Base-by-base conservation (phyloP, 2,888 invertebrate genomes). In the Trissolcus brochymenae region DNA sequence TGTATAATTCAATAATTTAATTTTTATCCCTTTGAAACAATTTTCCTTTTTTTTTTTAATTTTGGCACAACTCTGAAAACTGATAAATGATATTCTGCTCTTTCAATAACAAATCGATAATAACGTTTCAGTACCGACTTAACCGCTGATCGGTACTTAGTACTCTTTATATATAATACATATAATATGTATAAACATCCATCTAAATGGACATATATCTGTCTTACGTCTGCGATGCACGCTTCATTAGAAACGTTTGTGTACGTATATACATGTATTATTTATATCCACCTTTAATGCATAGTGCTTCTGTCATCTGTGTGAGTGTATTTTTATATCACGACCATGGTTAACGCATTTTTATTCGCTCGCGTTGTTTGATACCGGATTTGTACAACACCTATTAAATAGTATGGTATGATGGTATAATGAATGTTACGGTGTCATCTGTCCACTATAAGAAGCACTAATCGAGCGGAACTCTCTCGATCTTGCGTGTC, bases 41-140 rank as follows among this genome's bases (percentile, higher is more conserved):
- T 84, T 81, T 61, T 7, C 4, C 6, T 29, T 7, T 29, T 29
- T 35, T 9, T 0, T 25, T 25, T 25, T 25, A 85, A 87, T 87
- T 87, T 87, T 87, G 87, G 87, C 87, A 87, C 87, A 84, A 85
- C 86, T 84, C 80, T 80, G 81, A 81, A 82, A 84, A 84, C 78
- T 78, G 85, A 86, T 80, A 81, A 84, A 81, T 83, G 78, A 80
- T 67, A 82, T 78, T 81, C 80, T 81, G 79, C 79, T 77, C 78
- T 82, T 81, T 79, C 78, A 78, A 79, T 82, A 81, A 84, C 83
- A 82, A 81, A 82, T 82, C 79, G 80, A 81, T 82, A 79, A 79
- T 81, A 81, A 82, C 81, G 71, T 75, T 71, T 71, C 19, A 6
- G 77, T 79, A 79, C 81, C 77, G 78, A 72, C 66, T 70, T 43